These are phyloP conservation scores for Neolamprologus modestus DNA, from an alignment of 2,113 vertebrate species.

Conservation along the genomic window DNA sequence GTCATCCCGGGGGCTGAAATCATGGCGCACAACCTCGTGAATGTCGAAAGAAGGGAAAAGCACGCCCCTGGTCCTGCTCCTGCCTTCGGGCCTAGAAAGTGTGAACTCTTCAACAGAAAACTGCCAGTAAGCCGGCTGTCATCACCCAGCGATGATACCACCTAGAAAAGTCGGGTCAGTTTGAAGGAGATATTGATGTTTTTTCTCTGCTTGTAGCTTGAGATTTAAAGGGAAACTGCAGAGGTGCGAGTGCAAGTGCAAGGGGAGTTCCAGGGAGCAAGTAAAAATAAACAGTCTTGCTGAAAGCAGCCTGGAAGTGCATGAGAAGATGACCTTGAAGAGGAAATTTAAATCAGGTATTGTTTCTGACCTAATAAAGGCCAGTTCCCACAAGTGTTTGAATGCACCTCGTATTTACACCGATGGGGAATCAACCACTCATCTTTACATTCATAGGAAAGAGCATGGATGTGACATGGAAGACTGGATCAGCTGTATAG, in stretches of 20 bases:
- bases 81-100: neutral
- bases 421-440: neutral
- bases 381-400: neutral
- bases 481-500: neutral
- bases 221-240: neutral
- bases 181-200: neutral
- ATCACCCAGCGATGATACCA: neutral
- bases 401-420: neutral
- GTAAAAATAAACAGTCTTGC: neutral
- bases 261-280: neutral
- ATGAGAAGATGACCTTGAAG: neutral
- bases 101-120: neutral
- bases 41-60: neutral
- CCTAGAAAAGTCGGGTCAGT: neutral
- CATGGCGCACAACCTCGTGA: neutral
- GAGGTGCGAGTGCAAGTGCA: neutral
- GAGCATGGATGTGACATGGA: neutral
- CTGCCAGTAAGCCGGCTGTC: neutral
- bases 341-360: neutral
- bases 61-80: neutral
- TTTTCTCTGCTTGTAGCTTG: neutral
- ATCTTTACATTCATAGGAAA: neutral
- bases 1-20: neutral
- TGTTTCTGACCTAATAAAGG: neutral
- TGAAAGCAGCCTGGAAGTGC: neutral